A percentile compares a stretch with the other conserved stretches of the same genome.
Evolutionary conservation across 2,888 invertebrate genomes (phyloP).

Genomic region (Eupithecia insigniata): DNA sequence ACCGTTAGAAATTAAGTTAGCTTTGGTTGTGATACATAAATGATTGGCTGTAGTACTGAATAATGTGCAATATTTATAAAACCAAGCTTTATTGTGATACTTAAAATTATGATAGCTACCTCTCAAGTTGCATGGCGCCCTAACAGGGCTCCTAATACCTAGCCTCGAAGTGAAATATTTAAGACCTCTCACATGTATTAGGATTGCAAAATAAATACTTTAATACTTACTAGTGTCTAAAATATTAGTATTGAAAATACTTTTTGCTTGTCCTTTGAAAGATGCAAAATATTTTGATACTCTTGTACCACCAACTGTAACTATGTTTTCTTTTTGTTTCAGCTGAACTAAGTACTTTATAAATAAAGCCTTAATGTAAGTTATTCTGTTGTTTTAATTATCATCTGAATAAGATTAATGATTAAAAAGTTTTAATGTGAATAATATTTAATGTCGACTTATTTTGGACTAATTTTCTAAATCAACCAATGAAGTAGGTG

Average conservation of each 20-base stretch:
- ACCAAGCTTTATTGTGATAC: too few species aligned
- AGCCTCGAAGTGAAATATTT: too few species aligned
- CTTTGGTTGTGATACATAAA: too few species aligned
- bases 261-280: not conserved
- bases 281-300: not conserved
- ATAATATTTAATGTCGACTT: not conserved
- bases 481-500: not conserved
- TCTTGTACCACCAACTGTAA: conserved; percentile 4
- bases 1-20: too few species aligned
- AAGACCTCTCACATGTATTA: not conserved
- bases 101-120: too few species aligned
- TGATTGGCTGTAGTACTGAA: too few species aligned
- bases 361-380: conserved; percentile 69
- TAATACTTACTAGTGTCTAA: too few species aligned
- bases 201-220: too few species aligned
- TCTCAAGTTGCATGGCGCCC: too few species aligned
- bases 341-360: conserved; percentile 83
- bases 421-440: not conserved
- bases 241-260: not conserved
- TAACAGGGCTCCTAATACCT: too few species aligned
- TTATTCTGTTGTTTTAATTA: conserved; percentile 48
- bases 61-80: too few species aligned
- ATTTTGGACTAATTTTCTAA: not conserved
- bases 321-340: conserved; percentile 74
- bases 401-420: not conserved